A percentile compares a stretch with the other conserved stretches of the same genome.
phyloP scores from a whole-genome alignment of 1,140 invertebrate species.

The Lordiphosa clarofinis region DNA sequence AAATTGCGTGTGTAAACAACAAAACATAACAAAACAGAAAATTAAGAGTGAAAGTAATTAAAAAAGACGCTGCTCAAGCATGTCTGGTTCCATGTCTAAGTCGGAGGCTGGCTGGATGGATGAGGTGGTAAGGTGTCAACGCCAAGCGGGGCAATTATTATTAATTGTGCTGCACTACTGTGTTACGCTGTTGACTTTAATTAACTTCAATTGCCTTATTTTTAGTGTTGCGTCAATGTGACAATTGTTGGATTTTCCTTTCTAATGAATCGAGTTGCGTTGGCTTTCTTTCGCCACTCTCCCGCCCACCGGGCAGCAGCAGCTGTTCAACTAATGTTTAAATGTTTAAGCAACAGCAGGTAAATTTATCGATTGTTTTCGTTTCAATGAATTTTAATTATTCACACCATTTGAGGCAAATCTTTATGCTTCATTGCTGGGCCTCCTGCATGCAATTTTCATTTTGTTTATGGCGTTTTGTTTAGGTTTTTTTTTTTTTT shows the following conservation, averaged over 20 bases:
- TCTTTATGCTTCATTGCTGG: slow-evolving; percentile 41
- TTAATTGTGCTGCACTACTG: slow-evolving; percentile 26
- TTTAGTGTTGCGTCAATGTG: slow-evolving; percentile 61
- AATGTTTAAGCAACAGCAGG: slow-evolving; percentile 13
- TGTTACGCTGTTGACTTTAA: slow-evolving; percentile 57
- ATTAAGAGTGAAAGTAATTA: slow-evolving; percentile 69
- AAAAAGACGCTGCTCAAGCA: slow-evolving; percentile 14
- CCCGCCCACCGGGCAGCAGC: slow-evolving; percentile 1
- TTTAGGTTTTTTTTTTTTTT: slow-evolving; percentile 38
- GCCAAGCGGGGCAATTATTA: slow-evolving; percentile 43
- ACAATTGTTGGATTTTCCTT: slow-evolving; percentile 53
- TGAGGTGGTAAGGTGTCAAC: slow-evolving; percentile 37
- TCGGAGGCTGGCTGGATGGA: slow-evolving; percentile 8
- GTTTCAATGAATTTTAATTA: slow-evolving; percentile 34
- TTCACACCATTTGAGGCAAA: slow-evolving; percentile 17
- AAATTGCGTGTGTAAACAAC: slow-evolving; percentile 52
- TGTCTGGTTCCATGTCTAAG: slow-evolving; percentile 11
- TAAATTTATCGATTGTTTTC: slow-evolving; percentile 45
- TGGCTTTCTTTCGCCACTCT: slow-evolving; percentile 19
- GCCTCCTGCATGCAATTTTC: not conserved
- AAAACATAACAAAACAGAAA: slow-evolving; percentile 2
- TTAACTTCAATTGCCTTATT: slow-evolving; percentile 63
- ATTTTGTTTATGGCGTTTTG: slow-evolving; percentile 40
- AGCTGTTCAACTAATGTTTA: slow-evolving; percentile 44
- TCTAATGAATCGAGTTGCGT: slow-evolving; percentile 43